phyloP scores from a whole-genome alignment of 64 coral and sea anemone genomes.

The Actinia tenebrosa region DNA sequence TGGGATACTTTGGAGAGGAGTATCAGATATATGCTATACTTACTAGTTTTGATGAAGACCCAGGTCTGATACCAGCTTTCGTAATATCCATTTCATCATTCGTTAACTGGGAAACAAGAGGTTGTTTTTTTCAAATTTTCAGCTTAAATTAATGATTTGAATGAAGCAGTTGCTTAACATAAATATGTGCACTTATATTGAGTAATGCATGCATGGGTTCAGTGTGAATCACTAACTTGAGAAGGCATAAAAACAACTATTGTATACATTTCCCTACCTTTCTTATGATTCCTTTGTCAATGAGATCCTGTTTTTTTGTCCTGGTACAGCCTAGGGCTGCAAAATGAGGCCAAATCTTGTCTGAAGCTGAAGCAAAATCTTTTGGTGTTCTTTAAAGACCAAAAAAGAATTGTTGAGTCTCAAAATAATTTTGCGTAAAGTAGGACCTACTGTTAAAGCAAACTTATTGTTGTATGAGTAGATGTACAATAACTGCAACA shows the following conservation, averaged over 20 bases:
- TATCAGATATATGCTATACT: neutral
- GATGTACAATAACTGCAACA: too few relatives aligned
- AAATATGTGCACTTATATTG: too few relatives aligned
- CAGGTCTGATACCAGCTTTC: neutral
- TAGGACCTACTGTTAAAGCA: too few relatives aligned
- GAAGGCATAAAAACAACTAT: neutral
- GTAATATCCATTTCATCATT: neutral
- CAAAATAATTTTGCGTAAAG: too few relatives aligned
- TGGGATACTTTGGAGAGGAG: neutral
- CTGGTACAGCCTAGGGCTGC: slow-evolving; percentile 72
- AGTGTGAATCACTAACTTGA: too few relatives aligned
- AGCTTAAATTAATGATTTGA: too few relatives aligned
- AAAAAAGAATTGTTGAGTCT: neutral
- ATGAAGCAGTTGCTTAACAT: too few relatives aligned
- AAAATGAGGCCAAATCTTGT: slow-evolving; percentile 99
- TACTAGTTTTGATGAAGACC: slow-evolving; percentile 21
- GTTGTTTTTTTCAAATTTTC: neutral
- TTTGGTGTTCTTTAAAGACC: slow-evolving; percentile 52
- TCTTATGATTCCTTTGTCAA: slow-evolving; percentile 90
- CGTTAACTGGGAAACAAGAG: neutral
- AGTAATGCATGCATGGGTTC: too few relatives aligned
- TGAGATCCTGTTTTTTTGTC: slow-evolving; percentile 84
- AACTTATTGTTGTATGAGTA: too few relatives aligned
- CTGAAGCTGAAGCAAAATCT: slow-evolving; percentile 97
- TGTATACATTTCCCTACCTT: slow-evolving; percentile 35